These are phyloP conservation scores for Drosophila leontia DNA, from an alignment of 1,140 invertebrate genomes.

Conservation along the genomic window DNA sequence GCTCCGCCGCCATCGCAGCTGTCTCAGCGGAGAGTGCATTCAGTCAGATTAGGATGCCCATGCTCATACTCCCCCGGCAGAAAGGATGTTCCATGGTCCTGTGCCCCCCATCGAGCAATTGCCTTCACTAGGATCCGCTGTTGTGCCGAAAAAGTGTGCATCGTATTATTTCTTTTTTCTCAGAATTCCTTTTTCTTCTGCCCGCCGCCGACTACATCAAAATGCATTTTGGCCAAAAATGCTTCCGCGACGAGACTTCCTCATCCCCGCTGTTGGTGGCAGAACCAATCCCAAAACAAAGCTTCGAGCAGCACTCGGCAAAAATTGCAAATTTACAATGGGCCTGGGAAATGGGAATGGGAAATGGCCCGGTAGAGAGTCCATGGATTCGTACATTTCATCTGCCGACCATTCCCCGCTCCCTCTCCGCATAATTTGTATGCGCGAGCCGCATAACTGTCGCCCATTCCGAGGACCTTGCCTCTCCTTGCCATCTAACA, in stretches of 20 bases:
- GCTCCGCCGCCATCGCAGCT: conserved; percentile 1
- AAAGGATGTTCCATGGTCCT: conserved; percentile 5
- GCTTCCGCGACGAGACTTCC: conserved; percentile 31
- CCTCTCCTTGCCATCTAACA: not conserved
- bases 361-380: conserved; percentile 27
- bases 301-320: conserved; percentile 66
- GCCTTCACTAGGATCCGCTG: conserved; percentile 26
- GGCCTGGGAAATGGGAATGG: conserved; percentile 29
- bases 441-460: conserved; percentile 62
- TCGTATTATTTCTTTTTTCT: conserved; percentile 10
- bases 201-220: conserved; percentile 64
- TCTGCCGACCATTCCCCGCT: conserved; percentile 6
- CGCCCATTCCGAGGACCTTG: conserved; percentile 27
- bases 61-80: not conserved
- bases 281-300: conserved; percentile 68
- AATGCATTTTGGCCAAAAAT: conserved; percentile 76
- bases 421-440: conserved; percentile 55
- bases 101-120: conserved; percentile 30
- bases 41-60: conserved; percentile 60
- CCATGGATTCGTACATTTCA: conserved; percentile 50
- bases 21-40: conserved; percentile 57
- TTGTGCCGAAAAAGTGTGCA: conserved; percentile 28
- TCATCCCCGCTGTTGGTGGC: not conserved
- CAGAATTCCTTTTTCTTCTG: conserved; percentile 35
- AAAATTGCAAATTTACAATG: conserved; percentile 82